Percentiles rank a stretch among this genome's conserved stretches.
phyloP scores from a whole-genome alignment of 2,113 vertebrate genomes.

The Apeltes quadracus region DNA sequence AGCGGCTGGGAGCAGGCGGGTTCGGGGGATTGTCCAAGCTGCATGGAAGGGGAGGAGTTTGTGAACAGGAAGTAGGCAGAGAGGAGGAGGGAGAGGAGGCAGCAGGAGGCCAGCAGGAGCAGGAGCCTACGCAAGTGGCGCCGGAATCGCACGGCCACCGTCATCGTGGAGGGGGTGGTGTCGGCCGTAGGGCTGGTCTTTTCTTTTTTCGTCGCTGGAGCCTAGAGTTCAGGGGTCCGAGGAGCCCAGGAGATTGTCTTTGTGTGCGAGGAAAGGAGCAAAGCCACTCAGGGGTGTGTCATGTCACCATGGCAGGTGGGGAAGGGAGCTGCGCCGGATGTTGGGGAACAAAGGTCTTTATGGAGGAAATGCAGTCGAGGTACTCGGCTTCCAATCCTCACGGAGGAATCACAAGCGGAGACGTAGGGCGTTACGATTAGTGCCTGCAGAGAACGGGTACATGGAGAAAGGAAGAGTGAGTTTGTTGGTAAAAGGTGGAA shows the following conservation, averaged over 20 bases:
- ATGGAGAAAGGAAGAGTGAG: constrained; percentile 65
- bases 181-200: constrained; percentile 29
- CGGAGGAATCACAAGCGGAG: constrained; percentile 49
- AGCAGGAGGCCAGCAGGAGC: constrained; percentile 90
- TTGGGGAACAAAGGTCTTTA: constrained; percentile 69
- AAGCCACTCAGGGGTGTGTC: constrained; percentile 75
- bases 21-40: constrained; percentile 84
- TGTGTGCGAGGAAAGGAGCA: constrained; percentile 47
- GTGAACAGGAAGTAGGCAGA: constrained; percentile 95
- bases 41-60: constrained; percentile 89
- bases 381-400: constrained; percentile 42
- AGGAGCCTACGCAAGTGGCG: constrained; percentile 90
- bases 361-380: constrained; percentile 26
- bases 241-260: constrained; percentile 42
- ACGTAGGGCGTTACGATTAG: constrained; percentile 53
- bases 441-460: constrained; percentile 64
- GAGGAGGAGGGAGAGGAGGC: constrained; percentile 89
- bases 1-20: constrained; percentile 85
- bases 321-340: constrained; percentile 43
- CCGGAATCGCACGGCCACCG: constrained; percentile 88
- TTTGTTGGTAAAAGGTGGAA: constrained; percentile 63
- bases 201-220: constrained; percentile 24
- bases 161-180: constrained; percentile 82
- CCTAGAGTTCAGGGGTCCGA: constrained; percentile 17
- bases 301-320: constrained; percentile 97